Evolutionary conservation across 2,113 vertebrate genomes (phyloP), one percentile per base, ranked within the genome.

Genomic region (Tachuris rubrigastra): DNA sequence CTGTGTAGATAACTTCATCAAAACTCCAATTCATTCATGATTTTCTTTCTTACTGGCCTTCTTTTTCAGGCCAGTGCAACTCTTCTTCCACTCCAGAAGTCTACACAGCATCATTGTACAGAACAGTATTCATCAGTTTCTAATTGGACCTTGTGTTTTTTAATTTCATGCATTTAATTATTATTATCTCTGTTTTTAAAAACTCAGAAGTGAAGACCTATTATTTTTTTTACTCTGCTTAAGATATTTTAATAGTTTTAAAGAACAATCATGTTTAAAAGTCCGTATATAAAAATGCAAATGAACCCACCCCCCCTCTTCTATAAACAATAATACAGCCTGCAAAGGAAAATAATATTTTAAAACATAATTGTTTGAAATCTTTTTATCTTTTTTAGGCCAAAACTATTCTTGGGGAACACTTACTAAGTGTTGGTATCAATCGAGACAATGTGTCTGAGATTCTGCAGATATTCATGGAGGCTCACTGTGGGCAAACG

Each of bases 391-490:
- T 69, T 60, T 97, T 95, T 89, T 87, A 98, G 99, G 98, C 97
- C 82, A 99, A 99, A 98, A 99, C 99, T 33, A 97, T 98, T 93
- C 98, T 99, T 85, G 99, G 99, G 69, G 99, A 99, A 60, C 98
- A 99, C 93, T 96, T 99, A 91, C 97, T 98, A 82, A 99, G 99
- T 56, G 98, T 99, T 93, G 98, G 98, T 68, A 98, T 99, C 96
- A 99, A 99, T 97, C 96, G 98, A 74, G 99, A 99, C 97, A 99
- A 99, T 31, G 99, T 99, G 69, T 99, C 99, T 1, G 99, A 99
- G 98, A 98, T 99, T 95, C 98, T 99, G 95, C 99, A 99, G 95
- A 98, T 99, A 91, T 99, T 99, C 97, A 99, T 99, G 99, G 98
- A 99, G 86, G 98, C 98, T 47, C 98, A 99, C 56, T 98, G 98